A percentile compares a stretch with the other conserved stretches of the same genome.
Conservation (phyloP, 1,140 invertebrate species). For the Mizuhopecten yessoensis region DNA sequence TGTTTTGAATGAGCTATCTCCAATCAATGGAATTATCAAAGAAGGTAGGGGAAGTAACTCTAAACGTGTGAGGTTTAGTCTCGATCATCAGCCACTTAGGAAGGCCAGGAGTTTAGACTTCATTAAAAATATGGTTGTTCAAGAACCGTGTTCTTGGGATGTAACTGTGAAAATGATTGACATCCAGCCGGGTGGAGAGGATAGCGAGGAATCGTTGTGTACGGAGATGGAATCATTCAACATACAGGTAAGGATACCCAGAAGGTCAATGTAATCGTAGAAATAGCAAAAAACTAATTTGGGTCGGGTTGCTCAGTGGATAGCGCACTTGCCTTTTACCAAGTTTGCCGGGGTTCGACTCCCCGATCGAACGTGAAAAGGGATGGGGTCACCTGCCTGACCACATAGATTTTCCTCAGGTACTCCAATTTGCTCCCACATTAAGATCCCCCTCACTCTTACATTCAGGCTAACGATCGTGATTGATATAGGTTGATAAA, state of each 20-base stretch:
- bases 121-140: not conserved
- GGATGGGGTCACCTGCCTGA: too few species aligned
- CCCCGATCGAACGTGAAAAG: too few species aligned
- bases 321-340: too few species aligned
- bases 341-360: too few species aligned
- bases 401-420: too few species aligned
- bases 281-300: too few species aligned
- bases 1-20: slow-evolving; percentile 11
- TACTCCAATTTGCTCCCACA: too few species aligned
- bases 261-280: too few species aligned
- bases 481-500: too few species aligned
- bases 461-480: too few species aligned
- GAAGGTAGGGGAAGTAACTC: slow-evolving; percentile 55
- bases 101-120: slow-evolving; percentile 53
- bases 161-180: slow-evolving; percentile 60
- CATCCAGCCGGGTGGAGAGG: slow-evolving; percentile 1
- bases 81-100: slow-evolving; percentile 51
- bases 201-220: not conserved
- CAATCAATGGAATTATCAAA: slow-evolving; percentile 56
- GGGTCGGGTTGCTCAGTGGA: too few species aligned
- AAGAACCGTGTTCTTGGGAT: slow-evolving; percentile 55
- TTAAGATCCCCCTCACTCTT: too few species aligned
- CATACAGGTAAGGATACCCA: not conserved
- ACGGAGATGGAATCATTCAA: slow-evolving; percentile 47
- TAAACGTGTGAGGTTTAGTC: slow-evolving; percentile 57